Evolutionary conservation across 2,888 invertebrate species (phyloP).

Genomic region (Pheosia gnoma): DNA sequence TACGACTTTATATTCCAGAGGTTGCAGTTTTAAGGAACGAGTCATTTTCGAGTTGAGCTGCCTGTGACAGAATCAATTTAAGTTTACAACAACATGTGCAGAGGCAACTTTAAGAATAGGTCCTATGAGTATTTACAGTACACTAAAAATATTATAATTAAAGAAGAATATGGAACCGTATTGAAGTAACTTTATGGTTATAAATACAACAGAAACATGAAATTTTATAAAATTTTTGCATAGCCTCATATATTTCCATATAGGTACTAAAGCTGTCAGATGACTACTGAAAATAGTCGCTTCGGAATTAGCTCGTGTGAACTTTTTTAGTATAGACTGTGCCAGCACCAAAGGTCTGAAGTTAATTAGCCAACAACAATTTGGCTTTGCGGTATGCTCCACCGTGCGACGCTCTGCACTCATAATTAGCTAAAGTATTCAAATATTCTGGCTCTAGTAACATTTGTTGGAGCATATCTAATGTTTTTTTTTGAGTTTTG

Average conservation of each 20-base stretch:
- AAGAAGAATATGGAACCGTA: no score
- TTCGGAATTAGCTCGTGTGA: background rate
- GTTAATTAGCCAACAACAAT: slow-evolving; percentile 38
- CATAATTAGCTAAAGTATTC: background rate
- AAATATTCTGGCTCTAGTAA: background rate
- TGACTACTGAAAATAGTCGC: no score
- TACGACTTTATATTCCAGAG: background rate
- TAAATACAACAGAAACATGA: no score
- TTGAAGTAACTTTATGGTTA: no score
- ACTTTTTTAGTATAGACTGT: background rate
- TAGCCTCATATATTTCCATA: no score
- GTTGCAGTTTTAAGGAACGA: slow-evolving; percentile 17
- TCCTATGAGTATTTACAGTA: background rate
- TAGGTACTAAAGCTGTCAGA: no score
- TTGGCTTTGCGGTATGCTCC: slow-evolving; percentile 10
- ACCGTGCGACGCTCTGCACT: slow-evolving; percentile 9
- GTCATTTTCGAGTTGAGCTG: slow-evolving; percentile 19
- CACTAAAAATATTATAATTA: background rate
- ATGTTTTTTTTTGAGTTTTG: no score
- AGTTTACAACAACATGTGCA: background rate
- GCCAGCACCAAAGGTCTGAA: slow-evolving; percentile 29
- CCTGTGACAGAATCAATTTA: slow-evolving; percentile 31
- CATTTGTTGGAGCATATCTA: background rate
- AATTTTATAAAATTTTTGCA: no score
- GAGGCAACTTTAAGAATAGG: background rate